Base-by-base conservation (phyloP, 1,140 invertebrate species). In the Pollicipes pollicipes region DNA sequence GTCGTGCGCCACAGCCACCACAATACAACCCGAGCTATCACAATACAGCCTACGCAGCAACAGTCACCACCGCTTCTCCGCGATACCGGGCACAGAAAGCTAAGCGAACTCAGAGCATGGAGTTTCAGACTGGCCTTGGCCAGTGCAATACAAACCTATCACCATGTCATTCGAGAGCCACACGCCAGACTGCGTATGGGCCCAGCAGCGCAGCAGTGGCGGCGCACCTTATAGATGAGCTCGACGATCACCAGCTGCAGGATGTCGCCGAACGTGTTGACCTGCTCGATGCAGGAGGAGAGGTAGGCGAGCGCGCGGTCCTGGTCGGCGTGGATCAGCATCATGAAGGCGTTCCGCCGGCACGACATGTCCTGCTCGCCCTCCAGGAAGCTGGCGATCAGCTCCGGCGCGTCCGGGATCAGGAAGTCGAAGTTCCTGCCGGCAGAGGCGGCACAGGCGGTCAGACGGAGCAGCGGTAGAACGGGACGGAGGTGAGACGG, bases 361-460 rank as follows among this genome's bases (percentile, higher is more conserved):
- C 97, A 99, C 0, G 95, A 97, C 90, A 97, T 97, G 78, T 99
- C 97, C 78, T 98, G 94, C 78, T 99, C 97, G 0, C 87, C 87
- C 76, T 98, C 95, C 70, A 99, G 82, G 80, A 97, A 98, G 74
- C 88, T 92, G 16, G 91, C 91, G 75, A 99, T 92, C 71, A 98
- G 79, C 80, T 99, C 97, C 0, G 97, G 96, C 0, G 95, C 97
- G 83, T 99, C 97, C 0, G 97, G 96, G 76, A 99, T 98, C 8
- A 99, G 82, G 81, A 95, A 96, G 78, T 98, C 95, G 82, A 98
- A 98, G 80, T 98, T 98, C 71, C 92, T 91, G 78, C 3, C 79
- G 76, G 71, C 73, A 73, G 75, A 72, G 26, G 69, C 66, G 70
- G 35, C 3, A 72, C 16, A 69, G 29, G n/a, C 67, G 13, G 68